These are phyloP conservation scores for Notarius quadriscutis DNA, from an alignment of 2,113 vertebrate species.

Conservation along the genomic window DNA sequence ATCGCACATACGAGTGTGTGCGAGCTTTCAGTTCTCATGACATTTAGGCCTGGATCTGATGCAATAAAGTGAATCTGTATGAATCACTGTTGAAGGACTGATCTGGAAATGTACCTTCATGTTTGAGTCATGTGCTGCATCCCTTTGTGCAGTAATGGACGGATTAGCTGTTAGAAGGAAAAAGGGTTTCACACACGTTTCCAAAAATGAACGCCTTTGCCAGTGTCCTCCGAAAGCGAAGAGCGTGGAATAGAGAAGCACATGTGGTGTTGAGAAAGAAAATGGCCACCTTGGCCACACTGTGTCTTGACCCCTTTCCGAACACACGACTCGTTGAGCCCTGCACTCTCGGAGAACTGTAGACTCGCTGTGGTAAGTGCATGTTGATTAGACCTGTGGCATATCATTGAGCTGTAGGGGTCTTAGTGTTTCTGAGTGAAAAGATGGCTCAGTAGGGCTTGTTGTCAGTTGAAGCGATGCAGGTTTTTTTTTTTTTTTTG, in stretches of 20 bases:
- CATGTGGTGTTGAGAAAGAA: not conserved
- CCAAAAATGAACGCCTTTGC: not conserved
- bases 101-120: not conserved
- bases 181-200: not conserved
- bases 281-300: not conserved
- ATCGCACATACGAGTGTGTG: not conserved
- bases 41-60: not conserved
- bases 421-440: slow-evolving; percentile 34
- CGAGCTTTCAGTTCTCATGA: not conserved
- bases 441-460: slow-evolving; percentile 23
- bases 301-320: not conserved
- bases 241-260: not conserved
- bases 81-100: not conserved
- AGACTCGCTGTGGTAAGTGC: slow-evolving; percentile 25
- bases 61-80: not conserved
- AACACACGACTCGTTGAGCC: not conserved
- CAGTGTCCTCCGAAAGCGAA: not conserved
- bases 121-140: not conserved
- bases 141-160: no score
- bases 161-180: not conserved
- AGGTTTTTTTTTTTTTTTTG: slow-evolving; percentile 40
- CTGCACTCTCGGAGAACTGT: not conserved
- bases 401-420: not conserved
- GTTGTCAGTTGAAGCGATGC: slow-evolving; percentile 20
- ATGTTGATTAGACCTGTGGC: slow-evolving; percentile 27